Evolutionary conservation across 2,888 invertebrate genomes (phyloP).

Genomic region (Leptopilina myrica): DNA sequence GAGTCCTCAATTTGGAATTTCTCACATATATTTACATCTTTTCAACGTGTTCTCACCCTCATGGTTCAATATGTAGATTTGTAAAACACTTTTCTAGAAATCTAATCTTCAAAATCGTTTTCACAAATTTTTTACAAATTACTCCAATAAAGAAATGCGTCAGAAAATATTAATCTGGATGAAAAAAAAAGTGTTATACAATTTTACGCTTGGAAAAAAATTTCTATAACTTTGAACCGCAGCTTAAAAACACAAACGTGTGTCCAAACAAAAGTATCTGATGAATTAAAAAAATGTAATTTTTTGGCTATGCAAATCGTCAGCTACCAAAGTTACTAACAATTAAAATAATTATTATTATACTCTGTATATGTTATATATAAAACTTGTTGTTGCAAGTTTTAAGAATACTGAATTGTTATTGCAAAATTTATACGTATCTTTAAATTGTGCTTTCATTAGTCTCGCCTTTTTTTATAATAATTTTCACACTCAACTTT

Average conservation of each 20-base stretch:
- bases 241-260: not conserved
- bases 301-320: slow-evolving; percentile 53
- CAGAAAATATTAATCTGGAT: not conserved
- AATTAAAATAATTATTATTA: slow-evolving; percentile 47
- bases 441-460: slow-evolving; percentile 13
- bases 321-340: slow-evolving; percentile 62
- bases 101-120: not conserved
- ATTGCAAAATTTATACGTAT: slow-evolving; percentile 18
- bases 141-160: not conserved
- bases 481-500: not conserved
- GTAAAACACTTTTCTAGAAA: not conserved
- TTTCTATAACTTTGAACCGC: not conserved
- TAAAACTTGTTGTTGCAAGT: slow-evolving; percentile 16
- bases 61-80: slow-evolving; percentile 20
- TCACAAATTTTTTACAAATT: slow-evolving; percentile 20
- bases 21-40: slow-evolving; percentile 11
- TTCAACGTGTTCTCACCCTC: not conserved
- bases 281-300: slow-evolving; percentile 36
- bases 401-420: slow-evolving; percentile 25
- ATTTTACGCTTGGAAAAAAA: slow-evolving; percentile 2
- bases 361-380: slow-evolving; percentile 41
- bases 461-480: not conserved
- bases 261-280: not conserved
- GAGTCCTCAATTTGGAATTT: no score
- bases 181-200: not conserved